Evolutionary conservation across 2,888 invertebrate species (phyloP).

Genomic region (Zygogramma bicolorata): DNA sequence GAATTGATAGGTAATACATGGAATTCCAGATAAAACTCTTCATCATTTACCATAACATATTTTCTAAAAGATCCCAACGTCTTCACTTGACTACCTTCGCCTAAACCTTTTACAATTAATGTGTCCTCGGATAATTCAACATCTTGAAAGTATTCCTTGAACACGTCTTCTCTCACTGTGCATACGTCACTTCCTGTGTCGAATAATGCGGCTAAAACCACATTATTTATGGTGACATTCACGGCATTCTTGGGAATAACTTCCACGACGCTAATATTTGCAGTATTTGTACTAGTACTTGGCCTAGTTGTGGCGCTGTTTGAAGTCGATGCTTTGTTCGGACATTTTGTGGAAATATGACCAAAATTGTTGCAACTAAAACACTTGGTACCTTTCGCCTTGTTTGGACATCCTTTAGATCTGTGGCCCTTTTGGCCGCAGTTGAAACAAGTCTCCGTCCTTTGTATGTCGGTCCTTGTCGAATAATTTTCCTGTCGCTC

Average conservation of each 20-base stretch:
- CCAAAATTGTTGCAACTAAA: constrained; percentile 43
- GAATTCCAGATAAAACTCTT: constrained; percentile 30
- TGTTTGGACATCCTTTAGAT: constrained; percentile 30
- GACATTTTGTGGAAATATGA: constrained; percentile 36
- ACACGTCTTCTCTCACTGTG: constrained; percentile 39
- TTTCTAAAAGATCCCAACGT: constrained; percentile 36
- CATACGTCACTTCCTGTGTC: constrained; percentile 43
- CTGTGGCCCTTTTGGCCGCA: constrained; percentile 34
- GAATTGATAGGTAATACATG: constrained; percentile 36
- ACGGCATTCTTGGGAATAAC: constrained; percentile 23
- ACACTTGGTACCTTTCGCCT: constrained; percentile 42
- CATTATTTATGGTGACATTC: constrained; percentile 21
- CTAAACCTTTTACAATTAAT: constrained; percentile 24
- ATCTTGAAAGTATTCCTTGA: constrained; percentile 17
- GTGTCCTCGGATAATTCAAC: constrained; percentile 22
- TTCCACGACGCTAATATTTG: constrained; percentile 26
- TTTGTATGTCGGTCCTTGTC: background rate
- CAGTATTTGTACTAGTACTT: background rate
- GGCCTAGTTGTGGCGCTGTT: background rate
- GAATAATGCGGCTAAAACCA: constrained; percentile 28
- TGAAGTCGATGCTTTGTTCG: constrained; percentile 4
- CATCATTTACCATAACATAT: constrained; percentile 34
- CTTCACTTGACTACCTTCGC: constrained; percentile 28
- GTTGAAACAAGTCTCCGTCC: constrained; percentile 29
- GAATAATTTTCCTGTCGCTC: background rate